A percentile compares a stretch with the other conserved stretches of the same genome.
These are phyloP conservation scores for Mimas tiliae DNA, from an alignment of 2,888 invertebrate genomes.

Conservation along the genomic window DNA sequence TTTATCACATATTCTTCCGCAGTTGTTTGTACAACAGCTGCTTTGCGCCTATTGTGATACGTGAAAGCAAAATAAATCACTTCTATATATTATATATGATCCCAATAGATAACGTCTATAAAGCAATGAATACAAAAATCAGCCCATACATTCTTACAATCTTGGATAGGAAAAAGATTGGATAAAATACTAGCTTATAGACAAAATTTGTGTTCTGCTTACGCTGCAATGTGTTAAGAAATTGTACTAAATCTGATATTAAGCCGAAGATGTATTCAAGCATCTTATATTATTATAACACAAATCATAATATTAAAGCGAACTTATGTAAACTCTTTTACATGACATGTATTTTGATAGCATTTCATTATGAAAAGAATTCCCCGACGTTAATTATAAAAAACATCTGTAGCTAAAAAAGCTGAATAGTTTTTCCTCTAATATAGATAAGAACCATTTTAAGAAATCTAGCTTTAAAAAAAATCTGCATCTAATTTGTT, in stretches of 20 bases:
- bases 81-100: background rate
- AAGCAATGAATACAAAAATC: background rate
- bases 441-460: no score
- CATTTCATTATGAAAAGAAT: no score
- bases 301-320: no score
- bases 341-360: no score
- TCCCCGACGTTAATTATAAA: no score
- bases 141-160: background rate
- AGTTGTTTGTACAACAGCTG: background rate
- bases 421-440: no score
- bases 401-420: no score
- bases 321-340: no score
- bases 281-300: background rate
- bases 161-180: background rate
- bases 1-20: background rate
- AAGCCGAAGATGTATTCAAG: background rate
- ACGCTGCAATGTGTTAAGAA: background rate
- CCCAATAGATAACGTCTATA: background rate
- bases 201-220: slow-evolving; percentile 2
- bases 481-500: no score
- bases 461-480: no score
- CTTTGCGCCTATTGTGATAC: slow-evolving; percentile 8
- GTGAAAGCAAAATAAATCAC: slow-evolving; percentile 7
- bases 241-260: background rate
- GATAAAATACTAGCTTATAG: background rate